Conservation (phyloP, 2,113 vertebrate genomes). For the Tragulus kanchil region DNA sequence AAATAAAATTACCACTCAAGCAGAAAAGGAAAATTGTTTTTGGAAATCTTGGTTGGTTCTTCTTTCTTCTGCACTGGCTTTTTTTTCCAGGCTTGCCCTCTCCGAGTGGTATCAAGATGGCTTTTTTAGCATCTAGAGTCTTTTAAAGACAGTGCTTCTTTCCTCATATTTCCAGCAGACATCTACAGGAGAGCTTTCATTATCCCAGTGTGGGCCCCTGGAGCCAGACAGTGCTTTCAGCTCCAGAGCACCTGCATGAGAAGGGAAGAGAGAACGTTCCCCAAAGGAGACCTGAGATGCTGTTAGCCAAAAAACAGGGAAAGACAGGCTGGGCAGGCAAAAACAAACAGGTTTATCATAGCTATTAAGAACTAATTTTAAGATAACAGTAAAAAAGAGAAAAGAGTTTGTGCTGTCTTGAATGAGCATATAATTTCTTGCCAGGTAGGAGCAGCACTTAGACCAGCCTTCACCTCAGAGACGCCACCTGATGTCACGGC, state of each 20-base stretch:
- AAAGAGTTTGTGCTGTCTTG: neutral
- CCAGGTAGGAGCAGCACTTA: conserved; percentile 96
- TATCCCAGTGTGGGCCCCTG: neutral
- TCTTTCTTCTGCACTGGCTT: neutral
- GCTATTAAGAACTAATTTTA: neutral
- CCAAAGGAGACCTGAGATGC: neutral
- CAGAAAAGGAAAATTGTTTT: conserved; percentile 38
- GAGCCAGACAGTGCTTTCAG: neutral
- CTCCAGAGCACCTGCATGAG: neutral
- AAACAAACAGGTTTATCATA: neutral
- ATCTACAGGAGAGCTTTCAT: neutral
- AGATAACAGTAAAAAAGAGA: conserved; percentile 27
- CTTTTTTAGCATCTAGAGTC: neutral
- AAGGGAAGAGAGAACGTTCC: neutral
- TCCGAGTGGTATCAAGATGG: neutral
- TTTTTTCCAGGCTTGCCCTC: neutral
- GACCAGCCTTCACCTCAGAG: conserved; percentile 94
- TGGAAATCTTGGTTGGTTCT: neutral
- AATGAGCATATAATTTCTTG: conserved; percentile 61
- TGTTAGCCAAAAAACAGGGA: neutral
- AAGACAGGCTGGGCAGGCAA: neutral
- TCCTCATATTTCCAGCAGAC: neutral
- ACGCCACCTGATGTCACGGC: conserved; percentile 95
- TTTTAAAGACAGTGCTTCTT: conserved; percentile 2
- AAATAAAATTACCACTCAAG: conserved; percentile 19